Evolutionary conservation across 2,888 invertebrate genomes (phyloP), one percentile per base, ranked within the genome.

Genomic region (Piscicola geometra): DNA sequence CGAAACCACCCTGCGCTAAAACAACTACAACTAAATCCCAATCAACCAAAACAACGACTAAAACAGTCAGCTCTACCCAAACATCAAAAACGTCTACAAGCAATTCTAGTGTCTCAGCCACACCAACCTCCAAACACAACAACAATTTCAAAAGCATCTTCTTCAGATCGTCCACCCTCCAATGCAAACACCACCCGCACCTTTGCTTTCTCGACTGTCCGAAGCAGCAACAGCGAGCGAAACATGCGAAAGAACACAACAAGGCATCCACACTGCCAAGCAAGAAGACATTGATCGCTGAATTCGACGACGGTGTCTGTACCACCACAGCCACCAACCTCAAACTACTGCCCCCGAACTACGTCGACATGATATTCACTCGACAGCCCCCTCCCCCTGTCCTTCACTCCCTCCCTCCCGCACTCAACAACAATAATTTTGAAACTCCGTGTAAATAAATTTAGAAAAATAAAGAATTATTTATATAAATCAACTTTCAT

Each of bases 351-450:
- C 77, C 77, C 3, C 77, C 77, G 5, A 77, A 77, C 56, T 77
- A 77, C 71, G 77, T 77, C 21, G 77, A 77, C 66, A 77, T 77
- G 77, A 77, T 77, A 33, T 77, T 77, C 56, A 75, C 56, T n/a
- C 75, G 67, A 60, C 71, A 76, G 2, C 73, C 64, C 60, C 33
- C 35, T 18, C 35, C 64, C 33, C 71, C 66, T 32, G n/a, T 21
- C 21, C 60, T 3, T 21, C 25, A 9, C 60, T 15, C 41, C 41
- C 5, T 15, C 41, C 41, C 41, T 41, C 15, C 41, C 15, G 5
- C 41, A 5, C 41, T 41, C 41, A n/a, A n/a, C n/a, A n/a, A n/a
- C n/a, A n/a, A n/a, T n/a, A n/a, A n/a, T n/a, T n/a, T n/a, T n/a
- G n/a, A n/a, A n/a, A n/a, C n/a, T n/a, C n/a, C n/a, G n/a, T n/a